Base-by-base conservation (phyloP, 2,888 invertebrate genomes). In the Drosophila recens region DNA sequence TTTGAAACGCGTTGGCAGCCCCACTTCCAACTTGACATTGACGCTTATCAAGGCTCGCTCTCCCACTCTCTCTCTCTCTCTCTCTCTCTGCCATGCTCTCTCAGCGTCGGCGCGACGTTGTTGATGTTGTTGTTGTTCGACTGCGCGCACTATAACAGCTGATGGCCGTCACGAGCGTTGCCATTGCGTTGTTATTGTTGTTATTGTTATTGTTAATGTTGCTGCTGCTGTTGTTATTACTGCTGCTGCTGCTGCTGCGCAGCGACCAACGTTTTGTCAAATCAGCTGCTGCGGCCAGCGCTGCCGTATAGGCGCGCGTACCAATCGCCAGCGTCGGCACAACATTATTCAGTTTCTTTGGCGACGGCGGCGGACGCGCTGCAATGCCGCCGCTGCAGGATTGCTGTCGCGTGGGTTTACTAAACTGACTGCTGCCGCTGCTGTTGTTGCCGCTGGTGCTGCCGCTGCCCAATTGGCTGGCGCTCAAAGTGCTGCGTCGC, bases 351-450 rank as follows among this genome's bases (percentile, higher is more conserved):
- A 91, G 75, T 27, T 90, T 82, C 56, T 90, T 91, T 17, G 91
- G 89, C n/a, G 90, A 87, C 0, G 91, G 89, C n/a, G 91, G 90
- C 9, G 90, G 81, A 0, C 89, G 75, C 4, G 82, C 76, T 27
- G 90, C 67, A 48, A 89, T 87, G 36, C 77, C 78, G 23, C 79
- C 79, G 40, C 69, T 74, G 46, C 85, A 73, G 43, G 89, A 79
- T 52, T 91, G 90, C 52, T 82, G 72, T 4, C 90, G 79, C 2
- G 86, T 87, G 0, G 90, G 63, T 30, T 91, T 90, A 62, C 90
- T 84, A 15, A 88, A 89, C 10, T 42, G 68, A 46, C 61, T 49
- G 42, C 6, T 62, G 45, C 20, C 33, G 62, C 27, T 45, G 63
- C 17, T 10, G 63, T 40, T 42, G 23, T 46, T 6, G 46, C 20